phyloP scores from a whole-genome alignment of 2,888 invertebrate species.

The Xestia rhomboidea region DNA sequence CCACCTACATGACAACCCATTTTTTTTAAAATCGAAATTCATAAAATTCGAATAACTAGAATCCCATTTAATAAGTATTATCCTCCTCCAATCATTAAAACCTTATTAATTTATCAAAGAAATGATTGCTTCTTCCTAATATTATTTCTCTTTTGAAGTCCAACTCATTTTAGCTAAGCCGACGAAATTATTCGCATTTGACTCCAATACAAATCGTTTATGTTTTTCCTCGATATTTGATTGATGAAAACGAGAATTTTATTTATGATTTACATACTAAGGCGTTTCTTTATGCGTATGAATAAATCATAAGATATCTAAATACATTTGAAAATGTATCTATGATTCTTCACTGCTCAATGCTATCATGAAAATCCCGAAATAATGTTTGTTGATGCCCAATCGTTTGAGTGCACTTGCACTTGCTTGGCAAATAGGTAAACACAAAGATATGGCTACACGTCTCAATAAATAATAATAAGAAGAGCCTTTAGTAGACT shows the following conservation, averaged over 20 bases:
- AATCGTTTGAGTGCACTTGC: not conserved
- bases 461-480: not conserved
- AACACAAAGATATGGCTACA: not conserved
- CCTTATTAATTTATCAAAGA: slow-evolving; percentile 11
- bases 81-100: slow-evolving; percentile 18
- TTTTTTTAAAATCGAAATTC: not conserved
- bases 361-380: not conserved
- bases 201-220: slow-evolving; percentile 36
- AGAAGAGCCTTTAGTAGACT: not conserved
- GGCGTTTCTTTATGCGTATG: slow-evolving; percentile 18
- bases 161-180: slow-evolving; percentile 1
- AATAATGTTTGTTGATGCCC: not conserved
- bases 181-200: slow-evolving; percentile 35
- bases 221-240: slow-evolving; percentile 51
- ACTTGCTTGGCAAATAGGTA: not conserved
- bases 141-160: slow-evolving; percentile 44
- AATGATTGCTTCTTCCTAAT: not conserved
- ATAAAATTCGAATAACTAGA: not conserved
- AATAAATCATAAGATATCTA: slow-evolving; percentile 34
- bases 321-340: slow-evolving; percentile 17
- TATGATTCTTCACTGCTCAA: slow-evolving; percentile 8
- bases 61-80: not conserved
- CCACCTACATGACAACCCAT: not conserved
- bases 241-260: slow-evolving; percentile 41
- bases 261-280: slow-evolving; percentile 38